Conservation (phyloP, 2,113 vertebrate species). For the Corvus moneduloides region DNA sequence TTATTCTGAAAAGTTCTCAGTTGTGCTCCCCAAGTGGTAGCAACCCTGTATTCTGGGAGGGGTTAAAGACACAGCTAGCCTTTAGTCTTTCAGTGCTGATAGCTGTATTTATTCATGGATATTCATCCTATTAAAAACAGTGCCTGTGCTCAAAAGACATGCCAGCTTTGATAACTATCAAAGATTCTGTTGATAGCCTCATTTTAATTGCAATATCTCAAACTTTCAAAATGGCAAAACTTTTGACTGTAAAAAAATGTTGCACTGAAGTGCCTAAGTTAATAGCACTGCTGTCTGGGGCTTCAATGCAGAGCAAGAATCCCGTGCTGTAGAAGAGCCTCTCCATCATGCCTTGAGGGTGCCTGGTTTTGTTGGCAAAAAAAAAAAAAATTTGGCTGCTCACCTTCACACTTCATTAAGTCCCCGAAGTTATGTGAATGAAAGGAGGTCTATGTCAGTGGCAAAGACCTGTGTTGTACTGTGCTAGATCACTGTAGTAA, state of each 20-base stretch:
- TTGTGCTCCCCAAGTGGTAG: neutral
- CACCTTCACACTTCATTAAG: neutral
- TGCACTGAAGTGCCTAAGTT: neutral
- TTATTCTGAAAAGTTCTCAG: neutral
- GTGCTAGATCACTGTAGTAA: neutral
- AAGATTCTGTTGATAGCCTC: neutral
- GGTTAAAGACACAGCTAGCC: neutral
- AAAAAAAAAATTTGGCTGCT: neutral
- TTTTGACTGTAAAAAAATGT: neutral
- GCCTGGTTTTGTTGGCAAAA: neutral
- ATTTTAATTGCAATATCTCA: neutral
- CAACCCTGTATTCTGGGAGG: neutral
- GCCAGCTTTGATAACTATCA: neutral
- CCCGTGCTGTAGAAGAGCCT: neutral
- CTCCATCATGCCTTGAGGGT: neutral
- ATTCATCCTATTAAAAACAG: neutral
- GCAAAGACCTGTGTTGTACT: neutral
- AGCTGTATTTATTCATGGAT: neutral
- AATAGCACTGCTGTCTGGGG: neutral
- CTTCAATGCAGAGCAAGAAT: neutral
- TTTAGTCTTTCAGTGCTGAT: neutral
- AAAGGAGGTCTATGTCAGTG: neutral
- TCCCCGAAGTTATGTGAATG: accelerated
- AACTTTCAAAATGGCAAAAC: neutral
- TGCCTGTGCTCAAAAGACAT: neutral